Conservation (phyloP, 2,113 vertebrate genomes). For the Lophius piscatorius region DNA sequence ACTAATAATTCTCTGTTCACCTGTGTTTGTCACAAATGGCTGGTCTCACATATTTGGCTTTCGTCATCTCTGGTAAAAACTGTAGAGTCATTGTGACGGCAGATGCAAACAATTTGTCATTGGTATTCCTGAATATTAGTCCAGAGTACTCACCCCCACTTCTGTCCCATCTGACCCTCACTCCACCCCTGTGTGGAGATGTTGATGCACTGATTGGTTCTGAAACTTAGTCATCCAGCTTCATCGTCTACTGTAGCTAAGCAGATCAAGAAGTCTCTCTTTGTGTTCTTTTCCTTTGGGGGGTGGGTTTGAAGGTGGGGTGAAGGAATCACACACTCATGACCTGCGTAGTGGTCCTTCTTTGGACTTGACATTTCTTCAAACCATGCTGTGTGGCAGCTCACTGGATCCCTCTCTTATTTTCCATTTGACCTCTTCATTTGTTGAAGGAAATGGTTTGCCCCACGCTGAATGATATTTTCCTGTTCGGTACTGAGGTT, state of each 20-base stretch:
- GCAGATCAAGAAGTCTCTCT: slow-evolving; percentile 1
- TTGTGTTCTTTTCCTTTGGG: slow-evolving; percentile 2
- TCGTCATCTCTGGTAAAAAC: slow-evolving; percentile 21
- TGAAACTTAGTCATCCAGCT: background rate
- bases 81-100: slow-evolving; percentile 11
- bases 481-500: slow-evolving; percentile 51
- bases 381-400: slow-evolving; percentile 40
- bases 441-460: slow-evolving; percentile 58
- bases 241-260: background rate
- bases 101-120: no score
- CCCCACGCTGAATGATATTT: slow-evolving; percentile 72
- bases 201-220: slow-evolving; percentile 10
- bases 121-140: no score
- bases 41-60: slow-evolving; percentile 19
- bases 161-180: slow-evolving; percentile 6
- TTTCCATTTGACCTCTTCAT: slow-evolving; percentile 59
- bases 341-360: slow-evolving; percentile 27
- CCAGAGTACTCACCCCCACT: background rate
- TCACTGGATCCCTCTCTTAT: slow-evolving; percentile 47
- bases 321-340: slow-evolving; percentile 10
- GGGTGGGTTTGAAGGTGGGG: slow-evolving; percentile 1
- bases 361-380: slow-evolving; percentile 68
- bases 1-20: slow-evolving; percentile 6
- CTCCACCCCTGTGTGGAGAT: background rate
- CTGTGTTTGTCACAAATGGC: slow-evolving; percentile 21